phyloP scores from a whole-genome alignment of 2,797 vertebrate species.

The Cetoscarus ocellatus region DNA sequence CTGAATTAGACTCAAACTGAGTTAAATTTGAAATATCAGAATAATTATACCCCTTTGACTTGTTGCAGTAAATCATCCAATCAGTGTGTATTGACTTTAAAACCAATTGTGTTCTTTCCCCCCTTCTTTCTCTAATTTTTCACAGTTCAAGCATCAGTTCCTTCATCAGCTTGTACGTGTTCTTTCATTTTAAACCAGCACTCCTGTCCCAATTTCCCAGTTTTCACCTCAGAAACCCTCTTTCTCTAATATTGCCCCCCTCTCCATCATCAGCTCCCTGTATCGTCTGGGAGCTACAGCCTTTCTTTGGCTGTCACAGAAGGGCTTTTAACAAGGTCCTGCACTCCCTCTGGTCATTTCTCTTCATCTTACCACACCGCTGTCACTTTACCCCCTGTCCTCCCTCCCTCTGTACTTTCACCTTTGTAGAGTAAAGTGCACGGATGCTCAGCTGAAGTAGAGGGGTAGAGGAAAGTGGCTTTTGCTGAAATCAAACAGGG shows the following conservation, averaged over 20 bases:
- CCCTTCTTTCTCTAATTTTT: background rate
- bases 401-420: conserved; percentile 33
- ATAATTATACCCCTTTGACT: too few relatives aligned
- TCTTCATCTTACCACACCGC: conserved; percentile 51
- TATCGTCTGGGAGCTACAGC: conserved; percentile 67
- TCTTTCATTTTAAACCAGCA: conserved; percentile 10
- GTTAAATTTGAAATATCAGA: too few relatives aligned
- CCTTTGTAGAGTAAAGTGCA: conserved; percentile 44
- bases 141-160: background rate
- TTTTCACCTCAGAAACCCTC: conserved; percentile 12
- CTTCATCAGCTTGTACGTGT: background rate
- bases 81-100: too few relatives aligned
- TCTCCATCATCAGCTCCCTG: conserved; percentile 50
- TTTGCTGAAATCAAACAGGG: conserved; percentile 42
- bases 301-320: conserved; percentile 65
- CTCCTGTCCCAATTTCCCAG: conserved; percentile 26
- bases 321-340: conserved; percentile 72
- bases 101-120: background rate
- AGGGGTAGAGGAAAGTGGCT: conserved; percentile 7
- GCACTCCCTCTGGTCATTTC: conserved; percentile 59
- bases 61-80: too few relatives aligned
- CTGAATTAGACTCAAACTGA: too few relatives aligned
- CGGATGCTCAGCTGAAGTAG: background rate
- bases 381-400: conserved; percentile 34
- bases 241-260: conserved; percentile 18